These are phyloP conservation scores for Scaptomyza tumidula DNA, from an alignment of 2,888 invertebrate species.

Conservation along the genomic window DNA sequence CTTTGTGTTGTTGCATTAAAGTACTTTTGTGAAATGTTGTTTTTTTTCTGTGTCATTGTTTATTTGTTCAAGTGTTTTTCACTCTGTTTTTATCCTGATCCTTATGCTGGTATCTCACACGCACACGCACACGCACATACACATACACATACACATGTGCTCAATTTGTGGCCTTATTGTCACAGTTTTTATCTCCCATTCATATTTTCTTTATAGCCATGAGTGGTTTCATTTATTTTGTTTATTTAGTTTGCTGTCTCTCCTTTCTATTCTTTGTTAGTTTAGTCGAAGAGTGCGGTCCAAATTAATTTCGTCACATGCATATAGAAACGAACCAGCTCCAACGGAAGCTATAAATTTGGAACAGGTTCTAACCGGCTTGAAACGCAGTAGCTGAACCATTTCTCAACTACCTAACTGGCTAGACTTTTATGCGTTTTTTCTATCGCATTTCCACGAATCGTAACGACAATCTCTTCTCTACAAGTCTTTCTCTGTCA, in stretches of 20 bases:
- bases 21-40: conserved; percentile 70
- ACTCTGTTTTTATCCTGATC: conserved; percentile 59
- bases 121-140: conserved; percentile 37
- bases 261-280: conserved; percentile 23
- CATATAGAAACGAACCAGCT: conserved; percentile 26
- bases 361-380: conserved; percentile 59
- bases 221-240: conserved; percentile 57
- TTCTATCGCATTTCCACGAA: conserved; percentile 60
- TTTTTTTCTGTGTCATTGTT: conserved; percentile 65
- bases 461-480: conserved; percentile 19
- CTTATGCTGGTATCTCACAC: conserved; percentile 36
- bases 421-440: conserved; percentile 39
- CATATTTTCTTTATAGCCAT: conserved; percentile 60
- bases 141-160: conserved; percentile 41
- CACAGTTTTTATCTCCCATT: conserved; percentile 40
- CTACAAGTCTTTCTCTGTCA: conserved; percentile 9
- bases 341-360: conserved; percentile 72
- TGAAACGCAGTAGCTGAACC: conserved; percentile 41
- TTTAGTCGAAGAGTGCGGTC: conserved; percentile 52
- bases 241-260: conserved; percentile 54
- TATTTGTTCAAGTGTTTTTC: conserved; percentile 66
- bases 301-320: conserved; percentile 29
- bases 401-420: conserved; percentile 31
- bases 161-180: conserved; percentile 51
- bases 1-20: conserved; percentile 48